Percentiles rank a stretch among this genome's conserved stretches.
phyloP scores from a whole-genome alignment of 1,140 invertebrate genomes.

The Calephelis virginiensis region DNA sequence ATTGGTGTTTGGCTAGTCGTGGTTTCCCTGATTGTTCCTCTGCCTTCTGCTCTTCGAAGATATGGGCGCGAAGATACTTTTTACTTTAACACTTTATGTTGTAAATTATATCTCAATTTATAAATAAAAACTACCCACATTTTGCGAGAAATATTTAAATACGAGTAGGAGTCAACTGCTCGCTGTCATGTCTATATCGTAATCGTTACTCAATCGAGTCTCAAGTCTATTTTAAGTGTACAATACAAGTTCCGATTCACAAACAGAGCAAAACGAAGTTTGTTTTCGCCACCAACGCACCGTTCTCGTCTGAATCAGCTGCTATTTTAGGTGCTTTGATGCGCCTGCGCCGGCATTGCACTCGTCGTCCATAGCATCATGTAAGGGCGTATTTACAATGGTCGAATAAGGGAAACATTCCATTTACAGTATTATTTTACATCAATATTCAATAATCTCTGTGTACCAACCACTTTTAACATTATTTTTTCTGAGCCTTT shows the following conservation, averaged over 20 bases:
- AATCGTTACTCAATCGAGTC: conserved; percentile 33
- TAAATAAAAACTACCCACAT: neutral
- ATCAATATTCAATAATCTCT: no score
- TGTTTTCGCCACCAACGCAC: conserved; percentile 41
- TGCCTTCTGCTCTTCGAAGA: no score
- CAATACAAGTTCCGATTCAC: conserved; percentile 42
- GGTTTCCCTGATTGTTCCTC: no score
- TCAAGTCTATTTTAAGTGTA: conserved; percentile 34
- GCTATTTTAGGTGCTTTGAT: conserved; percentile 54
- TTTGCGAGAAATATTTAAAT: neutral
- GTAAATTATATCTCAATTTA: no score
- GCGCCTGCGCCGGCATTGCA: conserved; percentile 33
- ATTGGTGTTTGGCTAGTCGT: no score
- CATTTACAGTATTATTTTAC: neutral
- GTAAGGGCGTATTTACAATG: neutral
- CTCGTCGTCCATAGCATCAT: neutral
- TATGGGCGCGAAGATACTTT: no score
- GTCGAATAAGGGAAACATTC: neutral
- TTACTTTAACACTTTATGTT: no score
- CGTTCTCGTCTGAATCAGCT: conserved; percentile 46
- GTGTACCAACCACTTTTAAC: no score
- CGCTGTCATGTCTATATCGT: conserved; percentile 4
- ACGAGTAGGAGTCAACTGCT: neutral
- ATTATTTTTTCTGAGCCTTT: no score
- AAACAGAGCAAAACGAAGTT: conserved; percentile 39